Evolutionary conservation across 1,140 invertebrate genomes (phyloP), one percentile per base, ranked within the genome.

Genomic region (Pseudomyrmex dendroicus): DNA sequence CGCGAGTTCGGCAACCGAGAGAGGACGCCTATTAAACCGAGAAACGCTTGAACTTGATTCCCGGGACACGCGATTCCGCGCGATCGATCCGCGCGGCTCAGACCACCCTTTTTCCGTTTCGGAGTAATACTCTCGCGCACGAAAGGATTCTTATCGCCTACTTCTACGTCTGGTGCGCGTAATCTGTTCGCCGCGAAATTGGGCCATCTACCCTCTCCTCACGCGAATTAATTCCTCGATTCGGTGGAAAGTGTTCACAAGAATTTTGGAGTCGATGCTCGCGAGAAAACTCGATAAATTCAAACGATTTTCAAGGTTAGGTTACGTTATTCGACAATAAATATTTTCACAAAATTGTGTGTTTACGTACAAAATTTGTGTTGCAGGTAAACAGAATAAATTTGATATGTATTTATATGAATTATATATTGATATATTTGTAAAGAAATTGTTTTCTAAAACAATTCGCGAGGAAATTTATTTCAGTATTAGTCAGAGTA

Each of bases 11-110:
- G 57, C 78, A 63, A 82, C n/a, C 17, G 56, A 74, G 59, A n/a
- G 35, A 35, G 5, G 5, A 35, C 70, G 48, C 13, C 78, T 73
- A 73, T 82, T 82, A 82, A 82, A 56, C 50, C 70, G 70, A 62
- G n/a, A 61, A 82, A 70, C 74, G 67, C 68, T 82, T 82, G 78
- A 82, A 82, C 78, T 82, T 82, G 72, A 62, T 63, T 74, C 78
- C 46, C 57, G 17, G 70, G 48, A 74, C 78, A 82, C 78, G 78
- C 78, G 78, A 82, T 82, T 74, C 59, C 61, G 78, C 4, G 59
- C 70, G 61, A 82, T 82, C 70, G 78, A 82, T 73, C 68, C 48
- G 15, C 57, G 59, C 72, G 25, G 78, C 64, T 73, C 78, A 74
- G 35, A 35, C 78, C 20, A 74, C 59, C 78, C 5, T 35, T 73